A percentile compares a stretch with the other conserved stretches of the same genome.
Evolutionary conservation across 2,888 invertebrate genomes (phyloP).

Genomic region (Erpobdella octoculata): DNA sequence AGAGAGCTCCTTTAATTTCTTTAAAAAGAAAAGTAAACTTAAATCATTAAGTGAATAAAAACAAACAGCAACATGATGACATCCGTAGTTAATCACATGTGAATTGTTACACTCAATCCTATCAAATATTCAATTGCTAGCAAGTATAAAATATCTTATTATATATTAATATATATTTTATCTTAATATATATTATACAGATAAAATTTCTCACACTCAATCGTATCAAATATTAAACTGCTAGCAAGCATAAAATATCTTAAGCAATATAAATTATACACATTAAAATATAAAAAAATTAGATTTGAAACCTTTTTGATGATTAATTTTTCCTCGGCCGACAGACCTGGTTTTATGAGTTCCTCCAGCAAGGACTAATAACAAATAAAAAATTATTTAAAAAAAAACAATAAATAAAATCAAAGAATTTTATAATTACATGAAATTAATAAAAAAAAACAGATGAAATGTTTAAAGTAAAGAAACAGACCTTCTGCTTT

Average conservation of each 20-base stretch:
- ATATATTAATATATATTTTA: no score
- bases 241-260: no score
- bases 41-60: neutral
- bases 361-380: neutral
- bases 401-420: neutral
- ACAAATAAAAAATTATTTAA: no score
- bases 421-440: neutral
- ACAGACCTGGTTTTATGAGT: neutral
- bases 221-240: no score
- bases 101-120: neutral
- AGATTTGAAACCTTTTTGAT: conserved; percentile 7
- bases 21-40: neutral
- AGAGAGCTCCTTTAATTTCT: neutral
- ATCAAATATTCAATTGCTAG: no score
- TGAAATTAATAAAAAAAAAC: neutral
- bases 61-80: no score
- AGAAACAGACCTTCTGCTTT: neutral
- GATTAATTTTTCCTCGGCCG: neutral
- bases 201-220: no score
- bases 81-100: no score
- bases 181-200: no score
- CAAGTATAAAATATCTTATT: no score
- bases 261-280: no score
- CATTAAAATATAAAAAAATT: neutral
- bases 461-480: no score